phyloP scores from a whole-genome alignment of 2,113 vertebrate species.

The Brachypteracias leptosomus region DNA sequence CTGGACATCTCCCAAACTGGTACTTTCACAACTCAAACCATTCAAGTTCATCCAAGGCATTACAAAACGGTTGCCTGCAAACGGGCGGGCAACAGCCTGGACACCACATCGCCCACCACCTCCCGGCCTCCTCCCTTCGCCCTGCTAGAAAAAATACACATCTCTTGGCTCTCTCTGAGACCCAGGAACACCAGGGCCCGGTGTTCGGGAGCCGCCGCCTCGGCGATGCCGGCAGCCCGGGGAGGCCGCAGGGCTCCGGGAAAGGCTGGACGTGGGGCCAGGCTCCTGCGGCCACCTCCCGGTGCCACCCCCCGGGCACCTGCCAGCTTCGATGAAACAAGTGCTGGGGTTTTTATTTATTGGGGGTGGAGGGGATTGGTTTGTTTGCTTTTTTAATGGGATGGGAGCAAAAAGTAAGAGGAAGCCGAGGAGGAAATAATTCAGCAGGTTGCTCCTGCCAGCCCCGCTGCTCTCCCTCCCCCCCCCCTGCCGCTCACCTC shows the following conservation, averaged over 20 bases:
- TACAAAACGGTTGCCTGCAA: neutral
- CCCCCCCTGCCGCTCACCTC: too few relatives aligned
- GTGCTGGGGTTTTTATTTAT: too few relatives aligned
- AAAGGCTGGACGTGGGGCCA: neutral
- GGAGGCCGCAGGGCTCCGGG: neutral
- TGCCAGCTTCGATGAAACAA: too few relatives aligned
- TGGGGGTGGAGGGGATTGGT: too few relatives aligned
- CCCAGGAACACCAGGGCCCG: neutral
- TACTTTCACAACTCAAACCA: neutral
- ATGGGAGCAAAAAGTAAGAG: constrained; percentile 6
- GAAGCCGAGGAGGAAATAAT: neutral
- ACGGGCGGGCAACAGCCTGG: neutral
- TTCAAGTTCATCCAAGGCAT: neutral
- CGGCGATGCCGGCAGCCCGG: neutral
- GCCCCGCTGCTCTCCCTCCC: too few relatives aligned
- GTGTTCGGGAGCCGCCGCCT: neutral
- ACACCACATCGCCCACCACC: neutral
- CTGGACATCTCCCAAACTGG: neutral
- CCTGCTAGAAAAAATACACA: neutral
- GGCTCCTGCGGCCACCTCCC: neutral
- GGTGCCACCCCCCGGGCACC: neutral
- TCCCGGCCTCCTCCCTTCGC: neutral
- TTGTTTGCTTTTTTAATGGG: neutral
- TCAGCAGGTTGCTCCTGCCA: neutral
- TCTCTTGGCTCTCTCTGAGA: too few relatives aligned